Base-by-base conservation (phyloP, 2,888 invertebrate species). In the Hemicrepidius hirtus region DNA sequence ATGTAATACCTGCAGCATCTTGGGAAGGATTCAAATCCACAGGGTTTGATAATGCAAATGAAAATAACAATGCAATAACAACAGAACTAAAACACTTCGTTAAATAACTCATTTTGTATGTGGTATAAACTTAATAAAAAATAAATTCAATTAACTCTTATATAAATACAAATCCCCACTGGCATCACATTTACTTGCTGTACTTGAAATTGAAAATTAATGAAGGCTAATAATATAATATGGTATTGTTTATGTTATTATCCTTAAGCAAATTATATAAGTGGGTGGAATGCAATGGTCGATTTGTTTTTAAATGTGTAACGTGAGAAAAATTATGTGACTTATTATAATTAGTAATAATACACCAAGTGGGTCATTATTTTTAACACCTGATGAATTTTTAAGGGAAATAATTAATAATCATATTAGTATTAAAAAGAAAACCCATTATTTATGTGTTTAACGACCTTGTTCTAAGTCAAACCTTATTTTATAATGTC, bases 81-180 rank as follows among this genome's bases (percentile, higher is more conserved):
- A 50, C 21, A 50, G 6, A 6, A 4, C n/a, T 21, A 12, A n/a
- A 50, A n/a, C 20, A 50, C 24, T 6, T 28, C 1, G n/a, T 50
- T 50, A 49, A 21, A 20, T 21, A 18, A 49, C n/a, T 32, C 55
- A 55, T 28, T 55, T 32, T 55, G 16, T 12, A 55, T 32, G 10
- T 13, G 16, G 3, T 32, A 55, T 53, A 32, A 9, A 4, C 16
- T 9, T 16, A 16, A 55, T 13, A 5, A 16, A 16, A 28, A 28
- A 28, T 55, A 9, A n/a, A 53, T 13, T 10, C 12, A 55, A 13
- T 55, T 55, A 32, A 10, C 55, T 55, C 32, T 55, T 55, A 32
- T 32, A 55, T 55, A 55, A 32, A 4, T 55, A 35, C 16, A 13
- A 55, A 6, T 32, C 55, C 55, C 55, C 55, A 55, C 55, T 32